Evolutionary conservation across 53 echinoderm and acorn worm genomes (phyloP), one percentile per base, ranked within the genome.

Genomic region (Arbacia lixula): DNA sequence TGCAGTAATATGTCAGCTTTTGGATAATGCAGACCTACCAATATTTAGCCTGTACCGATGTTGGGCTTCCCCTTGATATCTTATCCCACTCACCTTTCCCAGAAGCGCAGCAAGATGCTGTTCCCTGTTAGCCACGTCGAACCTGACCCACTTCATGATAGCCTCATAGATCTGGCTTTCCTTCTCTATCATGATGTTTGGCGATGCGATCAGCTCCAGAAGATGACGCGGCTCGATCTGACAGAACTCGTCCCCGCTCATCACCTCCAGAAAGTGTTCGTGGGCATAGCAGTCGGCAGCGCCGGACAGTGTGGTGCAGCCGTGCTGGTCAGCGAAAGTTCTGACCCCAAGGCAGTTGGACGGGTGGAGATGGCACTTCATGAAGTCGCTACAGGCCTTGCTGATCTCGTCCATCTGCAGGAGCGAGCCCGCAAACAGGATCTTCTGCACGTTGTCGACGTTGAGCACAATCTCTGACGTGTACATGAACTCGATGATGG

Each of bases 371-470:
- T 98, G 98, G 24, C 87, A 88, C 31, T 88, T 86, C 98, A 98
- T 98, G 89, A 98, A 98, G 50, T 98, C 98, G 50, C 94, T 95
- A 56, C 98, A 98, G 12, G 98, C 98, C 32, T 79, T 84, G 38
- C 91, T 89, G 1, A 98, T 86, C 1, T 89, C 88, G 29, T 98
- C 98, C 22, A 98, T 88, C 82, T 98, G 98, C 0, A 94, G 87
- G 38, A 98, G 77, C 4, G 94, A 94, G 34, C 93, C 84, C 8
- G 94, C 94, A 54, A 87, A 94, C 9, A 98, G 73, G n/a, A 98
- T 86, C 76, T 90, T 92, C 74, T 98, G 98, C 17, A 98, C 98
- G 38, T 94, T 98, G 63, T 98, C 98, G 11, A 93, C 88, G 1
- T 87, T 98, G 36, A 98, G 90, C 28, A 90, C 64, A 31, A 98